Base-by-base conservation (phyloP, 2,797 vertebrate species). In the Coluber constrictor region DNA sequence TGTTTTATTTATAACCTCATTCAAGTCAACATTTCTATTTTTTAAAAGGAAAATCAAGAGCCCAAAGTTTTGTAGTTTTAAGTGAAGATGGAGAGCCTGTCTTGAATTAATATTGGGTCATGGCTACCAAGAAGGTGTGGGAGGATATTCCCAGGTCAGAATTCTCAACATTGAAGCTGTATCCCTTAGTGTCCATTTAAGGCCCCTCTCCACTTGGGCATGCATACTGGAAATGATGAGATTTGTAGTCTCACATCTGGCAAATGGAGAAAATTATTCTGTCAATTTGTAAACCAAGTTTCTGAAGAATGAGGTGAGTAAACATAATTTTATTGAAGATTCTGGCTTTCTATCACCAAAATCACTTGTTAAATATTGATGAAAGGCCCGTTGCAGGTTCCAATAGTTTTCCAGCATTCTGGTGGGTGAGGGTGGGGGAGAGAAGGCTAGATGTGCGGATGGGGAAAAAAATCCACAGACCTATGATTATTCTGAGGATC, bases 1-100 rank as follows among this genome's bases (percentile, higher is more conserved):
- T 86, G 93, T 89, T 90, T 87, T 63, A 89, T 91, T 91, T 89
- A 83, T 89, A 90, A 91, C 70, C 70, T 89, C 63, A 27, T 89
- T 83, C 90, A 56, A 86, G 57, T 86, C 70, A 91, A 56, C n/a
- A 47, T 66, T 91, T 89, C 90, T 89, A 66, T 89, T 37, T 23
- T 15, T 5, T 5, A n/a, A 74, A 51, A 51, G 51, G 9, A 51
- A 51, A 51, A 74, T 37, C 13, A 90, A 13, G 27, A 66, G 63
- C 90, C 47, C 23, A n/a, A 88, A 56, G n/a, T 51, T 63, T 63
- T 83, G 83, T 27, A 25, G 18, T 63, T 56, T 20, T 56, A 86
- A 87, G 0, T 55, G n/a, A 74, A 74, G n/a, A 27, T n/a, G 29
- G 8, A 89, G 70, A 25, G 70, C 47, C 74, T 86, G 56, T 59